A percentile compares a stretch with the other conserved stretches of the same genome.
Evolutionary conservation across 2,797 vertebrate species (phyloP).

Genomic region (Merluccius polli): DNA sequence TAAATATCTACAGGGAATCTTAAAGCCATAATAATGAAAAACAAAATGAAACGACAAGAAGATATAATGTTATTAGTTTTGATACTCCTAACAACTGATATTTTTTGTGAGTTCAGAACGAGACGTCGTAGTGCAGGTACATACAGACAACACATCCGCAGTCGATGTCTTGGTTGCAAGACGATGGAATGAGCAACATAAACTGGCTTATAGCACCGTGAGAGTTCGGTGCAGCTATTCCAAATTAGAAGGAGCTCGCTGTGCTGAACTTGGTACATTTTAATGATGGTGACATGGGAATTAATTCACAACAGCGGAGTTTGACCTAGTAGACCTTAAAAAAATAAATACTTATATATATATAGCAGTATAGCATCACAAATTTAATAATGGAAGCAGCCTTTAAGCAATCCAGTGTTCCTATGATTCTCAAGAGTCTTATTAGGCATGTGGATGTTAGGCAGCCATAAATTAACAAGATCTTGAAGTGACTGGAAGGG

Average conservation of each 20-base stretch:
- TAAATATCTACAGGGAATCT: not conserved
- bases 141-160: not conserved
- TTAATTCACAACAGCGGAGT: not conserved
- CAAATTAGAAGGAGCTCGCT: not conserved
- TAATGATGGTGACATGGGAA: not conserved
- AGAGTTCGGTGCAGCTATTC: not conserved
- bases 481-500: not conserved
- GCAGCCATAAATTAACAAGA: not conserved
- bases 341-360: not conserved
- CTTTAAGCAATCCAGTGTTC: not conserved
- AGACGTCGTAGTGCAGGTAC: no score
- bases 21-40: not conserved
- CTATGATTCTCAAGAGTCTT: conserved; percentile 17
- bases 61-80: not conserved
- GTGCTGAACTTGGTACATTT: not conserved
- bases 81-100: no score
- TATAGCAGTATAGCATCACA: not conserved
- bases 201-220: not conserved
- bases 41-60: not conserved
- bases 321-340: not conserved
- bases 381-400: not conserved
- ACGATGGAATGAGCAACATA: not conserved
- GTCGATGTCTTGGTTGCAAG: not conserved
- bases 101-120: no score
- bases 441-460: conserved; percentile 14